Evolutionary conservation across 2,888 invertebrate species (phyloP).

Genomic region (Zaprionus obscuricornis): DNA sequence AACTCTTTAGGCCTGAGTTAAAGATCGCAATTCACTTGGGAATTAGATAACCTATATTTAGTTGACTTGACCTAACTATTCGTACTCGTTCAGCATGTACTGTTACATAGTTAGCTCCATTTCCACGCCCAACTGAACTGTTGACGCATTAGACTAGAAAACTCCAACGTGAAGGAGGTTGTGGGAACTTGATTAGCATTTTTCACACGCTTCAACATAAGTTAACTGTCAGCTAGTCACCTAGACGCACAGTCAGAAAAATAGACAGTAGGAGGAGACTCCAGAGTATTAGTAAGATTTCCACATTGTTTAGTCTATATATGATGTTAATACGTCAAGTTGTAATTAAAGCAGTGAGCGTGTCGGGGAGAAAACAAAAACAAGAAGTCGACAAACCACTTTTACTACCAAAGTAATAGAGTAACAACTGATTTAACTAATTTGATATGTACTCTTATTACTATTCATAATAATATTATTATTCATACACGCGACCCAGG

Average conservation of each 20-base stretch:
- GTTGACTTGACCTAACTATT: constrained; percentile 47
- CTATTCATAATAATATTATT: constrained; percentile 37
- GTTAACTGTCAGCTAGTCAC: no score
- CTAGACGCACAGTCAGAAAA: constrained; percentile 3
- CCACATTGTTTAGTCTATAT: constrained; percentile 51
- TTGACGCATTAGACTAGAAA: constrained; percentile 51
- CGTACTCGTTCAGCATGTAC: constrained; percentile 10
- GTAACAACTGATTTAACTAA: constrained; percentile 35
- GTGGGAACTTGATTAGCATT: constrained; percentile 80
- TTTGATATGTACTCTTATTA: no score
- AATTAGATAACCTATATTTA: constrained; percentile 49
- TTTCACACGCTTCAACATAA: constrained; percentile 77
- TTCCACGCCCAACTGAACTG: constrained; percentile 59
- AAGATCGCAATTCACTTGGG: constrained; percentile 16
- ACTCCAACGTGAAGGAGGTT: constrained; percentile 65
- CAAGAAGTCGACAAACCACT: constrained; percentile 56
- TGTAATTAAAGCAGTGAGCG: constrained; percentile 73
- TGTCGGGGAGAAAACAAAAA: constrained; percentile 49
- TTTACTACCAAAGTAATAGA: constrained; percentile 36
- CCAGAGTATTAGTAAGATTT: constrained; percentile 27
- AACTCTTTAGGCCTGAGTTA: neutral
- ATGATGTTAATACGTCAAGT: constrained; percentile 54
- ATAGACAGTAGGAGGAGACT: neutral
- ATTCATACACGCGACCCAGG: constrained; percentile 82
- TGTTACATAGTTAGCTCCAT: constrained; percentile 43